Conservation (phyloP, 2,797 vertebrate species). For the Clamator glandarius region DNA sequence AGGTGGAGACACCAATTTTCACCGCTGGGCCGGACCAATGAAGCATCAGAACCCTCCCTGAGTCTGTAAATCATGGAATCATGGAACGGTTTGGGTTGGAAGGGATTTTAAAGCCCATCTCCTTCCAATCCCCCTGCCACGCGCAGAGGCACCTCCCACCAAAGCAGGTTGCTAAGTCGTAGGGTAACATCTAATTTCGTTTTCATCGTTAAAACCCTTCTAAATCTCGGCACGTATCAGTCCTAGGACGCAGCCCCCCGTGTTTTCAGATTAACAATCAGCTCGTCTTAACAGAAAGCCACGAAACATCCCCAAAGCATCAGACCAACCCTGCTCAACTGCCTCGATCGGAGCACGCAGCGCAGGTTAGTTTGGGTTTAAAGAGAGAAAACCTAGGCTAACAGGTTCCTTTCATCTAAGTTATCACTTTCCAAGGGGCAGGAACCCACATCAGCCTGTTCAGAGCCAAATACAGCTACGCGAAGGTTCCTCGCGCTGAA, state of each 20-base stretch:
- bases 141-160: too few species aligned
- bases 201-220: background rate
- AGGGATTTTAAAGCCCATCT: too few species aligned
- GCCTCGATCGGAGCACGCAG: accelerated
- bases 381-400: background rate
- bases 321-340: background rate
- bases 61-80: too few species aligned
- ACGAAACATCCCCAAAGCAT: background rate
- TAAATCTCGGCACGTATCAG: background rate
- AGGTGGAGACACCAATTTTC: background rate
- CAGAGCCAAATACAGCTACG: background rate
- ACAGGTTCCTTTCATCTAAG: background rate
- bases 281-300: background rate
- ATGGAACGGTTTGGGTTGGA: too few species aligned
- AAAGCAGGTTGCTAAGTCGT: too few species aligned
- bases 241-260: background rate
- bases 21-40: background rate
- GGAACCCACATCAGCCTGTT: background rate
- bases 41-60: background rate
- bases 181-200: background rate
- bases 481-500: background rate
- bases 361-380: background rate
- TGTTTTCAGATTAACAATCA: background rate
- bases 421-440: background rate
- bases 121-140: too few species aligned